Evolutionary conservation across 30 jellyfish, hydroid and myxozoan species (phyloP).

Genomic region (Aurelia sp.): DNA sequence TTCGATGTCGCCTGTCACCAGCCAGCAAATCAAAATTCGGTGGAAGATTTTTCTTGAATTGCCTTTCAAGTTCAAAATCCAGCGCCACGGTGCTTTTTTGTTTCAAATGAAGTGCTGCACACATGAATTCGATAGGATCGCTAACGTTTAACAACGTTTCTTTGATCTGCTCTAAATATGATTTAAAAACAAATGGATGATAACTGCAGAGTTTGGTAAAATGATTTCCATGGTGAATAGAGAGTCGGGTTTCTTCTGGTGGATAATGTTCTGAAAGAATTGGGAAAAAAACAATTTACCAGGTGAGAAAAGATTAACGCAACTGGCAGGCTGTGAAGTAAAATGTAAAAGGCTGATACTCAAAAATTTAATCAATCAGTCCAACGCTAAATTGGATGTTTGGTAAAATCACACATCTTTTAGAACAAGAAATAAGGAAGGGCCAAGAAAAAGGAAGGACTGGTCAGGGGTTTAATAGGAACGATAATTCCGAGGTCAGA

Average conservation of each 20-base stretch:
- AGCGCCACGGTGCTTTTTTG: constrained; percentile 36
- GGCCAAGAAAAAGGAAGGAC: no score
- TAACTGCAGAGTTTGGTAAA: constrained; percentile 31
- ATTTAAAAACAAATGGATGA: constrained; percentile 25
- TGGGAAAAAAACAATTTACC: neutral
- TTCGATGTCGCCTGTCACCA: constrained; percentile 2
- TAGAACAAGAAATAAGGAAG: no score
- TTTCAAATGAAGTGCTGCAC: constrained; percentile 65
- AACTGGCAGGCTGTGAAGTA: no score
- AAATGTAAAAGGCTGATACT: no score
- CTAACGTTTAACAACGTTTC: constrained; percentile 17
- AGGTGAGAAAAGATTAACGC: no score
- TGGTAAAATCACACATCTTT: no score
- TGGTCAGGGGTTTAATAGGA: no score
- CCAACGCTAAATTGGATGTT: no score
- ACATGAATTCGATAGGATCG: constrained; percentile 75
- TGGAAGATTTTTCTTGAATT: constrained; percentile 39
- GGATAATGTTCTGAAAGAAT: constrained; percentile 46
- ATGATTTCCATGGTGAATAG: constrained; percentile 58
- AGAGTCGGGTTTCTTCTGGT: constrained; percentile 46
- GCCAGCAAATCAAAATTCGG: constrained; percentile 46
- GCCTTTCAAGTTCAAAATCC: constrained; percentile 57
- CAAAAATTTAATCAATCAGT: no score
- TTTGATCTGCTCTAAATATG: constrained; percentile 23
- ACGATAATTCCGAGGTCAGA: no score